Evolutionary conservation across 2,797 vertebrate species (phyloP), one percentile per base, ranked within the genome.

Genomic region (Takifugu ocellatus): DNA sequence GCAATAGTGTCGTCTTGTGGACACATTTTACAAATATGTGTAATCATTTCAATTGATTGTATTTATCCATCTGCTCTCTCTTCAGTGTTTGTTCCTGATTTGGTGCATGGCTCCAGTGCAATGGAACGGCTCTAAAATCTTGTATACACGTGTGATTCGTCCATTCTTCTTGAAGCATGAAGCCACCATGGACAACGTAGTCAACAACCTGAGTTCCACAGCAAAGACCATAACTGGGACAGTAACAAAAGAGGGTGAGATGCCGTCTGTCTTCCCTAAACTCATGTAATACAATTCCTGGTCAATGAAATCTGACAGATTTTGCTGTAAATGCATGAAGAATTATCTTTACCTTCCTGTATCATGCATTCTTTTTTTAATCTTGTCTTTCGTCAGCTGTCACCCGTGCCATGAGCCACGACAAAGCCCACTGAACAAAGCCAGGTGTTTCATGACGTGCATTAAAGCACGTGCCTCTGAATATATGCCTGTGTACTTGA

Each of bases 41-140:
- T 39, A 21, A 21, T 21, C 21, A 21, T 21, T 21, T 21, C 21
- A 21, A 21, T 21, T 21, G 21, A 21, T 21, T 21, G 21, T 21
- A 21, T 21, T 21, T 21, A 21, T 21, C n/a, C 12, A 16, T 44
- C 39, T 53, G 31, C 44, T 66, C 44, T 49, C 52, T 49, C 67
- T 0, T 0, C 90, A 99, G 97, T 97, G 95, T 77, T 15, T 92
- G 74, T 98, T 99, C 92, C 88, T 99, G 87, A 62, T 98, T 51
- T 99, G 95, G 95, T 99, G 96, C 70, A 99, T 99, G 97, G 91
- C 88, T 11, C 96, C 97, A 0, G 82, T 94, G 29, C 81, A 91
- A 1, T 97, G 95, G 95, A 98, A 98, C 0, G 97, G 97, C 16
- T 95, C 97, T 0, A 90, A 91, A 17, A 17, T 94, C 24, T 68